phyloP scores from a whole-genome alignment of 2,888 invertebrate species.

The Himalopsyche japonica region DNA sequence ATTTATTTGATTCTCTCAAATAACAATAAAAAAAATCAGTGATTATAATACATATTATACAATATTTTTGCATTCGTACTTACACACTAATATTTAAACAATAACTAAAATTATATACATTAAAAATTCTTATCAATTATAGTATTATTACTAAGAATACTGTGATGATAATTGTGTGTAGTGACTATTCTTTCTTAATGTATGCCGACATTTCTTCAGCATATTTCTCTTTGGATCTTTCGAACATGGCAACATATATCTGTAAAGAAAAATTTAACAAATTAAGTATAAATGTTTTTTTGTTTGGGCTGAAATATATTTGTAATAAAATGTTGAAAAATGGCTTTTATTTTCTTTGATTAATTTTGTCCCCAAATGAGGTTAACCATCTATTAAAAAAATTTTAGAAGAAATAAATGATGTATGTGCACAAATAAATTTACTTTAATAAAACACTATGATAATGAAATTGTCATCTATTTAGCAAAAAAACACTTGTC shows the following conservation, averaged over 20 bases:
- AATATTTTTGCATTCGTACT: not conserved
- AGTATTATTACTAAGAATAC: slow-evolving; percentile 1
- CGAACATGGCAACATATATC: slow-evolving; percentile 72
- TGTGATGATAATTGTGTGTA: not conserved
- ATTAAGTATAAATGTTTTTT: no score
- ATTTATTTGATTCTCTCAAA: not conserved
- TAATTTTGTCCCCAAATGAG: no score
- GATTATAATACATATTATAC: not conserved
- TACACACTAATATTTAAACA: not conserved
- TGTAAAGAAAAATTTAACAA: slow-evolving; percentile 49
- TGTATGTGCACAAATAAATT: no score
- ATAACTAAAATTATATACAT: not conserved
- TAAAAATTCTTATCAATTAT: not conserved
- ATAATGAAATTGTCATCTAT: no score
- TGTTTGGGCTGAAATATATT: no score
- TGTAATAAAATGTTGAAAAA: no score
- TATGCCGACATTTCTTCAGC: slow-evolving; percentile 73
- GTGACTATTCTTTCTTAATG: slow-evolving; percentile 53
- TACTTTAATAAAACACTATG: no score
- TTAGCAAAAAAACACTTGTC: no score
- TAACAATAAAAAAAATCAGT: not conserved
- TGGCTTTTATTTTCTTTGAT: no score
- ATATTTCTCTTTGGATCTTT: slow-evolving; percentile 77
- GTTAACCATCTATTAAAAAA: no score
- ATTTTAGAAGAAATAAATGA: no score